Evolutionary conservation across 2,888 invertebrate genomes (phyloP).

Genomic region (Morpho achilles): DNA sequence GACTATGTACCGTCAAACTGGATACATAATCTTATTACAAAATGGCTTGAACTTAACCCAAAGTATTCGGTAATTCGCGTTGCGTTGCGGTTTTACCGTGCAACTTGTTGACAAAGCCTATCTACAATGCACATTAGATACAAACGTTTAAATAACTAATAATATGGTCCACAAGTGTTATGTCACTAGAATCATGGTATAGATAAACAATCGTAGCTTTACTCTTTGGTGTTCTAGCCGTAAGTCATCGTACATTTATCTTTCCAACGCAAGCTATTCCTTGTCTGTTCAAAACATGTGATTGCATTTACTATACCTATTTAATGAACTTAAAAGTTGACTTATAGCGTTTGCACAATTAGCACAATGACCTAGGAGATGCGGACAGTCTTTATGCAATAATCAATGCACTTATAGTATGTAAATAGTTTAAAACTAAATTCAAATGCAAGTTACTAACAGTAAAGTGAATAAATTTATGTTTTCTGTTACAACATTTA

Average conservation of each 20-base stretch:
- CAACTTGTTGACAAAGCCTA: constrained; percentile 18
- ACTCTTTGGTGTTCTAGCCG: constrained; percentile 78
- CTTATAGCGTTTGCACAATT: constrained; percentile 1
- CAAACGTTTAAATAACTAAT: constrained; percentile 13
- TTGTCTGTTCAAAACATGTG: constrained; percentile 18
- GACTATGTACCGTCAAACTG: constrained; percentile 32
- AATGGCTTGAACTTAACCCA: constrained; percentile 1
- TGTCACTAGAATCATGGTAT: constrained; percentile 42
- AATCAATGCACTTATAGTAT: constrained; percentile 14
- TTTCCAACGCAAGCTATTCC: constrained; percentile 30
- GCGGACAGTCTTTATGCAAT: constrained; percentile 21
- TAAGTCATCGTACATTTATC: constrained; percentile 43
- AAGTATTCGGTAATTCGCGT: neutral
- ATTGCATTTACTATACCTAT: constrained; percentile 25
- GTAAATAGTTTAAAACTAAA: constrained; percentile 18
- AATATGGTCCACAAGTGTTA: constrained; percentile 39
- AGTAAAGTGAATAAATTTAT: constrained; percentile 1
- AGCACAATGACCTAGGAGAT: constrained; percentile 18
- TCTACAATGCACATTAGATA: constrained; percentile 19
- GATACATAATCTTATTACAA: constrained; percentile 10
- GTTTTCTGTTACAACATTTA: too few species aligned
- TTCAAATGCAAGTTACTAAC: constrained; percentile 16
- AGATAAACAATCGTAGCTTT: constrained; percentile 39
- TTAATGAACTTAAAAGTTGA: constrained; percentile 4
- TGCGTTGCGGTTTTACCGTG: constrained; percentile 47